Evolutionary conservation across 2,113 vertebrate genomes (phyloP).

Genomic region (Trogon surrucura): DNA sequence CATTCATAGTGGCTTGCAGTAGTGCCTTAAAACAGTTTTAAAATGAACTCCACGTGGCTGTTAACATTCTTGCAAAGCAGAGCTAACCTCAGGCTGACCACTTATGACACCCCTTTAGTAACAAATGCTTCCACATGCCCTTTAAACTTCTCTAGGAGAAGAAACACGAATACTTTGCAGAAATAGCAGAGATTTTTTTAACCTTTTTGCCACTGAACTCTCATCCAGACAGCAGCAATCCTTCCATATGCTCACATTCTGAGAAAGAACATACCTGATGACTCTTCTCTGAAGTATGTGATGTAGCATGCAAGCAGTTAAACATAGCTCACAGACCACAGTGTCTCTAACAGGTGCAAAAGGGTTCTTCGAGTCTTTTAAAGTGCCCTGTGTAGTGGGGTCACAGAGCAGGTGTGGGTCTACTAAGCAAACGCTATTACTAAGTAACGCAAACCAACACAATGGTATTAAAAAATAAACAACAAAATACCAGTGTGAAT

Average conservation of each 20-base stretch:
- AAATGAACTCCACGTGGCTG: background rate
- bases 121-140: background rate
- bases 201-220: background rate
- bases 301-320: background rate
- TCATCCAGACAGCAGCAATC: background rate
- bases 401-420: background rate
- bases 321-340: background rate
- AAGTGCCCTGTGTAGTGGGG: background rate
- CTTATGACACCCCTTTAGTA: background rate
- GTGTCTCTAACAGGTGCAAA: background rate
- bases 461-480: background rate
- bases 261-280: background rate
- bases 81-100: background rate
- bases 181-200: background rate
- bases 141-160: background rate
- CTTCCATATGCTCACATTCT: background rate
- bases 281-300: background rate
- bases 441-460: background rate
- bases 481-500: background rate
- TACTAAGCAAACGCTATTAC: background rate
- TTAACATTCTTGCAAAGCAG: background rate
- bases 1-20: background rate
- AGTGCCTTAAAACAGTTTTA: background rate
- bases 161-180: background rate
- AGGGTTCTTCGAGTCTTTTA: background rate